These are phyloP conservation scores for Morbakka virulenta DNA, from an alignment of 30 jellyfish, hydroid and myxozoan species.

Conservation along the genomic window DNA sequence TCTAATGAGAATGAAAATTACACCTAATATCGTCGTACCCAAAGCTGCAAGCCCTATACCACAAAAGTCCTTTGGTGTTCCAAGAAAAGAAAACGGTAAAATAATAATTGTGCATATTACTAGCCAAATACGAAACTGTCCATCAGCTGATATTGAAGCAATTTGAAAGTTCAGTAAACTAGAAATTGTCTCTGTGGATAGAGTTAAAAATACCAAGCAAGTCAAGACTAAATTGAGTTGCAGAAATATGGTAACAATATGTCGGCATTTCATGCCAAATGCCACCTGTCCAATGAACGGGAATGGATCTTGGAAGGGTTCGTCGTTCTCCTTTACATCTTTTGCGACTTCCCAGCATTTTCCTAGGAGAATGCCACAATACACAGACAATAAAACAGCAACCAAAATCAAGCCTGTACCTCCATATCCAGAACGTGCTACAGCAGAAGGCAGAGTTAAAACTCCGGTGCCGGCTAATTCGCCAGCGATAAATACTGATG, in stretches of 20 bases:
- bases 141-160: conserved; percentile 6
- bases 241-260: conserved; percentile 67
- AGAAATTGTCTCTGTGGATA: conserved; percentile 73
- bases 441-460: conserved; percentile 82
- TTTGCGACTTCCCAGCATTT: conserved; percentile 80
- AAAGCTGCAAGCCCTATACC: neutral
- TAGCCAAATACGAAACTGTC: neutral
- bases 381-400: conserved; percentile 60
- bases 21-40: neutral
- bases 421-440: conserved; percentile 80
- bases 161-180: conserved; percentile 55
- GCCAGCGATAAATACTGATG: conserved; percentile 86
- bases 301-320: conserved; percentile 83
- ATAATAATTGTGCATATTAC: neutral
- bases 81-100: neutral
- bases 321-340: conserved; percentile 5
- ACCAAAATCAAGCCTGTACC: conserved; percentile 66
- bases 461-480: conserved; percentile 99
- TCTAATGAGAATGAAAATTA: neutral
- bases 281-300: conserved; percentile 83
- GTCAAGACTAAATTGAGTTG: conserved; percentile 74
- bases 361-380: conserved; percentile 92
- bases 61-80: neutral
- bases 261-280: conserved; percentile 73
- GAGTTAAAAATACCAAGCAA: conserved; percentile 71